A percentile compares a stretch with the other conserved stretches of the same genome.
Conservation (phyloP, 2,113 vertebrate species). For the Tringa solitaria region DNA sequence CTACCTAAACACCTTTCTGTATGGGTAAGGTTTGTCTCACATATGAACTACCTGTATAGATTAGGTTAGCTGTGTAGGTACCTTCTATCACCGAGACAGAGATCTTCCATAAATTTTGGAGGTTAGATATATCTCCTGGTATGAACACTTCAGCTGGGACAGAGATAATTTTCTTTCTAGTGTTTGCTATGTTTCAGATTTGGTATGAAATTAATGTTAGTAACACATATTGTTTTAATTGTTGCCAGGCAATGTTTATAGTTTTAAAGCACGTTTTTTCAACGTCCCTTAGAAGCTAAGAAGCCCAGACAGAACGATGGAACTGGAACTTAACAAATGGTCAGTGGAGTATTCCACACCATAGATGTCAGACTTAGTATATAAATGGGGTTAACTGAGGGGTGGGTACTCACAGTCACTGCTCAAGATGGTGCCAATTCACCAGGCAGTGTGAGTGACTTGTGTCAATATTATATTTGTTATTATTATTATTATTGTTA, state of each 20-base stretch:
- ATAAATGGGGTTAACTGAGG: not conserved
- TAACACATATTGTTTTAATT: not conserved
- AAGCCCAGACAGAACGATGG: not conserved
- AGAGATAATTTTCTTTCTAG: not conserved
- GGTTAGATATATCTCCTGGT: not conserved
- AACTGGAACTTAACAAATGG: too few relatives aligned
- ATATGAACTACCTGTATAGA: not conserved
- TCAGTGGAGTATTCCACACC: not conserved
- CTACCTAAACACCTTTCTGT: not conserved
- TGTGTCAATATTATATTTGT: not conserved
- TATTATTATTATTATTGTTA: not conserved
- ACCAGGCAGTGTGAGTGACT: not conserved
- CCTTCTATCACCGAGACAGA: not conserved
- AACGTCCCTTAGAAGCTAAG: not conserved
- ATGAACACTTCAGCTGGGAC: not conserved
- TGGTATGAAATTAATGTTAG: not conserved
- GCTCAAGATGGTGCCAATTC: not conserved
- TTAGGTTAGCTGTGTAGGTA: not conserved
- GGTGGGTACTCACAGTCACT: not conserved
- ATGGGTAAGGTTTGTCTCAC: not conserved
- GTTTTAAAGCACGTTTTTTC: not conserved
- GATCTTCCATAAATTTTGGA: not conserved
- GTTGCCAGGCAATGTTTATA: not conserved
- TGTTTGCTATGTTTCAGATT: not conserved
- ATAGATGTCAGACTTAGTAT: not conserved